Conservation (phyloP, 2,888 invertebrate genomes). For the Cepaea hortensis region DNA sequence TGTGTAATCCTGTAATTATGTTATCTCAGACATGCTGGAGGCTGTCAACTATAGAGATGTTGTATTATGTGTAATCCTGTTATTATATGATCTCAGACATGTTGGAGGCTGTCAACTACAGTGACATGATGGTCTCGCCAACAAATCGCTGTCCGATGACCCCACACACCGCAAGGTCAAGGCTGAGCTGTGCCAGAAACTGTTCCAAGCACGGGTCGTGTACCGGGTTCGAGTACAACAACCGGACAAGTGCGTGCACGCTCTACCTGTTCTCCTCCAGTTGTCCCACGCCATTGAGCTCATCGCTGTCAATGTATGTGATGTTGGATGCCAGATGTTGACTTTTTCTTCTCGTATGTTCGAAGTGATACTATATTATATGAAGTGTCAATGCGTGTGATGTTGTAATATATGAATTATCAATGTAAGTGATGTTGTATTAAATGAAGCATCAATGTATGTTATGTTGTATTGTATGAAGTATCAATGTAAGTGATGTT, state of each 20-base stretch:
- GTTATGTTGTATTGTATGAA: too few species aligned
- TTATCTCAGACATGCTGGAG: neutral
- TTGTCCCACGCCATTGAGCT: neutral
- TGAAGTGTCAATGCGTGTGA: too few species aligned
- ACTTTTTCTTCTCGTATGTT: neutral
- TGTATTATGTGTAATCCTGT: too few species aligned
- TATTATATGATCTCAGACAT: neutral
- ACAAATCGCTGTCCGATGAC: neutral
- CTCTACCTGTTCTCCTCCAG: neutral
- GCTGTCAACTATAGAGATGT: neutral
- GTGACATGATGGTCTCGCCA: neutral
- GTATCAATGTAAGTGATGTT: too few species aligned
- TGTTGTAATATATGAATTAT: too few species aligned
- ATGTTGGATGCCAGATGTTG: neutral
- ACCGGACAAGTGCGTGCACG: neutral
- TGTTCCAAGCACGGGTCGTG: neutral
- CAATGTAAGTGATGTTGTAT: too few species aligned
- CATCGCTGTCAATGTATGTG: neutral
- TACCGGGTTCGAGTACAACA: neutral
- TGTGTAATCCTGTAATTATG: too few species aligned
- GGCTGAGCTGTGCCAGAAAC: neutral
- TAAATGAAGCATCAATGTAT: too few species aligned
- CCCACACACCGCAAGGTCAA: neutral
- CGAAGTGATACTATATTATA: too few species aligned
- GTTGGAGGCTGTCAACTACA: neutral